Percentiles rank a stretch among this genome's conserved stretches.
phyloP scores from a whole-genome alignment of 2,113 vertebrate genomes.

The Pachypanchax playfairii region DNA sequence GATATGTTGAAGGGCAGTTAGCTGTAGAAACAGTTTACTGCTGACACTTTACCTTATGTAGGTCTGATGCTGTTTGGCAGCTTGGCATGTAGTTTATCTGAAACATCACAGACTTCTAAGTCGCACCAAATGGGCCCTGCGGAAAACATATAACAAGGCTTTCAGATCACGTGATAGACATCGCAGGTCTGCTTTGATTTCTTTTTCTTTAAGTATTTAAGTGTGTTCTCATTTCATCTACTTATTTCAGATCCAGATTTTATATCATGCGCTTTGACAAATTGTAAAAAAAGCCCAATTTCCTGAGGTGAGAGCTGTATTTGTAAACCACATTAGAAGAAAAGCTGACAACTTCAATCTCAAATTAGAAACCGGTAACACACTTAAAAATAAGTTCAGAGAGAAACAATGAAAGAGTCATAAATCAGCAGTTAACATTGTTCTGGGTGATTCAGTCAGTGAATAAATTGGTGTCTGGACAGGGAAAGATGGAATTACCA shows the following conservation, averaged over 20 bases:
- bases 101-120: slow-evolving; percentile 44
- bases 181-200: slow-evolving; percentile 39
- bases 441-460: no score
- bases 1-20: no score
- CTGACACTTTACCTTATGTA: neutral
- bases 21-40: no score
- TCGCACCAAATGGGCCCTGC: slow-evolving; percentile 30
- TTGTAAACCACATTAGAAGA: slow-evolving; percentile 4
- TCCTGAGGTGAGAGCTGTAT: slow-evolving; percentile 11
- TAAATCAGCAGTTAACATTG: no score
- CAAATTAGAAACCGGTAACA: neutral
- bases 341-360: neutral
- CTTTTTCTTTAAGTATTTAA: slow-evolving; percentile 21
- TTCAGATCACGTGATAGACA: slow-evolving; percentile 62
- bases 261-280: slow-evolving; percentile 36
- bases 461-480: no score
- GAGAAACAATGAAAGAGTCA: no score
- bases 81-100: slow-evolving; percentile 41
- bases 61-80: slow-evolving; percentile 8
- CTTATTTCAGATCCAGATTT: slow-evolving; percentile 23
- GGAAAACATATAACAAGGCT: slow-evolving; percentile 37
- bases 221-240: slow-evolving; percentile 62
- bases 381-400: no score
- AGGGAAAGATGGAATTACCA: no score
- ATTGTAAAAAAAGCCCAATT: slow-evolving; percentile 20